Base-by-base conservation (phyloP, 2,113 vertebrate species). In the Ictidomys tridecemlineatus region DNA sequence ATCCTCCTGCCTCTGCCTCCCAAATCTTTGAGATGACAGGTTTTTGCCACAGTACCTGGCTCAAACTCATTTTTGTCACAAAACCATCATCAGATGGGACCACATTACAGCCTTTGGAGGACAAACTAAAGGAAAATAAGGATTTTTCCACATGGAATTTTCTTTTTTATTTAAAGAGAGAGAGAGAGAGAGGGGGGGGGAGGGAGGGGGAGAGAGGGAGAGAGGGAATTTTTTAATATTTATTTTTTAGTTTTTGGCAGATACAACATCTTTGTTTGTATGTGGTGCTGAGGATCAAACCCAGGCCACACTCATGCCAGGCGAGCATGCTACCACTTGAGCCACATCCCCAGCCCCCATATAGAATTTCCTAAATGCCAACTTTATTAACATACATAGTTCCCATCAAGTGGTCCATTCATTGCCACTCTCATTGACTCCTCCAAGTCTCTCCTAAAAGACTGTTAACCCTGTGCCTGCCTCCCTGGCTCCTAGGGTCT, bases 71-170 rank as follows among this genome's bases (percentile, higher is more conserved):
- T 63, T 63, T 63, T 61, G 26, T 53, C 51, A 76, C 4, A 34
- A 90, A 77, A 32, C 2, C 61, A n/a, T 56, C 72, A 85, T 94
- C n/a, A 80, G 45, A 39, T 11, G 0, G 51, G 28, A 72, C 22
- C 16, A 79, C 30, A 11, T 45, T 28, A 91, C 0, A 85, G 37
- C 20, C 30, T 91, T 93, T 83, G 34, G 32, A 84, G 34, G 37
- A 42, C 45, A 74, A 76, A 79, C 22, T 34, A 78, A 93, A 79
- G 22, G 56, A 89, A 97, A 86, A 90, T 70, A 78, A 93, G 51
- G 28, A 56, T n/a, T 70, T 70, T 85, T 28, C 51, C 26, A n/a
- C 42, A 37, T 39, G 61, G 56, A 63, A 85, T 8, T 77, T 80
- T 69, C 82, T 45, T 45, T 45, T 45, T 45, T 45, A 8, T 45